Base-by-base conservation (phyloP, 2,113 vertebrate species). In the Sander vitreus region DNA sequence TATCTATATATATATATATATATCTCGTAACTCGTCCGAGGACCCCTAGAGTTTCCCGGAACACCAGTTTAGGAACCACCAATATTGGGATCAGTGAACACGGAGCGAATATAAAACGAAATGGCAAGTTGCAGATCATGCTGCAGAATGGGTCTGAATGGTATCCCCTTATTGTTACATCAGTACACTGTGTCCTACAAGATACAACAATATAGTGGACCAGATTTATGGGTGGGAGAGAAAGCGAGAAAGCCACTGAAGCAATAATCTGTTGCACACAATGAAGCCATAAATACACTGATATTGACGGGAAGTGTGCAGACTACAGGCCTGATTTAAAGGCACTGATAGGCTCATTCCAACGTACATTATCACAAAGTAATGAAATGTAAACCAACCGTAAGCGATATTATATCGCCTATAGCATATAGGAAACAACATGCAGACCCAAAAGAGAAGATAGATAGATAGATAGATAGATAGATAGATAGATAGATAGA, bases 281-380 rank as follows among this genome's bases (percentile, higher is more conserved):
- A 57, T 77, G 63, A 81, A 74, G 79, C 64, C 80, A 86, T 89
- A 83, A 83, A 90, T 90, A 66, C 48, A 21, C 15, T 13, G 47
- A 43, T 73, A 83, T 70, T 87, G 80, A 85, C 43, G 57, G 67
- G 57, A 84, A 82, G 68, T 50, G 82, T 43, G 66, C 73, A 65
- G 81, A 45, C 50, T 25, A 2, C 50, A 43, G 63, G 64, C 45
- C 70, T 81, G 80, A 70, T 80, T 79, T 78, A 83, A 68, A 72
- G 59, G 54, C 73, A 43, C 58, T 69, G 81, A 82, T 78, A 64
- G 63, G 43, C 72, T 62, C 58, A 55, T 65, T 70, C 73, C 47
- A 83, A 45, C 5, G 15, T 18, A 5, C 48, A 23, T 64, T 57
- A 78, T 70, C 39, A 76, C 69, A 75, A 53, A 85, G 73, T 67